These are phyloP conservation scores for Sinopyrophorus schimmeli DNA, from an alignment of 2,888 invertebrate genomes.

Conservation along the genomic window DNA sequence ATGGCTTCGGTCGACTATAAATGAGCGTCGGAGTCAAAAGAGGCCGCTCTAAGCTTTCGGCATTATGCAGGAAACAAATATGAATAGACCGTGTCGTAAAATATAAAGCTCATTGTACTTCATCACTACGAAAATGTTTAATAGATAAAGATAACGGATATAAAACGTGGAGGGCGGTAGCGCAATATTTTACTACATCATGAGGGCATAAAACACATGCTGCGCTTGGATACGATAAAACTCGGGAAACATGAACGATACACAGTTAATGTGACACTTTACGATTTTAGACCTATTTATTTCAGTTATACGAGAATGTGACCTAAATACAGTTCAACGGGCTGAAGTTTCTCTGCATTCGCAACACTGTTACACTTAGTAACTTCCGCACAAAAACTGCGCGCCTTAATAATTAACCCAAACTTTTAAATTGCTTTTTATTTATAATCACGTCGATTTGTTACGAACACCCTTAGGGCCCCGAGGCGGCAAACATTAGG, in stretches of 20 bases:
- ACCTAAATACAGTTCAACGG: conserved; percentile 20
- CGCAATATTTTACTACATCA: conserved; percentile 31
- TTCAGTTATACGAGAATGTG: conserved; percentile 24
- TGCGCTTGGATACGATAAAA: conserved; percentile 29
- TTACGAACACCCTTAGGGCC: too few relatives aligned
- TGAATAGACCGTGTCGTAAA: conserved; percentile 23
- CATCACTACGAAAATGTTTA: conserved; percentile 31
- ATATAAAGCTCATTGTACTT: conserved; percentile 19
- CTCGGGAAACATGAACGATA: conserved; percentile 32
- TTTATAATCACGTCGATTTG: too few relatives aligned
- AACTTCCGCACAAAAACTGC: too few relatives aligned
- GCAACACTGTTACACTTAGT: conserved; percentile 3
- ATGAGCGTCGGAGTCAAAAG: conserved; percentile 3
- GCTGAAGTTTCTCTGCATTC: neutral
- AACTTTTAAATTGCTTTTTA: too few relatives aligned
- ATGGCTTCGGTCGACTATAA: too few relatives aligned
- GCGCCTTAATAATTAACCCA: too few relatives aligned
- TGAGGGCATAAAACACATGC: conserved; percentile 32
- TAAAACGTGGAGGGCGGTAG: conserved; percentile 33
- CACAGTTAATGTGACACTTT: conserved; percentile 31
- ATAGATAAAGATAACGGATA: conserved; percentile 36
- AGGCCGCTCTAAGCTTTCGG: too few relatives aligned
- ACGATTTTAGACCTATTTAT: conserved; percentile 32
- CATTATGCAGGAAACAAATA: conserved; percentile 15
- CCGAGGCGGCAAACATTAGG: too few relatives aligned